Conservation (phyloP, 2,888 invertebrate genomes). For the Chrysolina americana region DNA sequence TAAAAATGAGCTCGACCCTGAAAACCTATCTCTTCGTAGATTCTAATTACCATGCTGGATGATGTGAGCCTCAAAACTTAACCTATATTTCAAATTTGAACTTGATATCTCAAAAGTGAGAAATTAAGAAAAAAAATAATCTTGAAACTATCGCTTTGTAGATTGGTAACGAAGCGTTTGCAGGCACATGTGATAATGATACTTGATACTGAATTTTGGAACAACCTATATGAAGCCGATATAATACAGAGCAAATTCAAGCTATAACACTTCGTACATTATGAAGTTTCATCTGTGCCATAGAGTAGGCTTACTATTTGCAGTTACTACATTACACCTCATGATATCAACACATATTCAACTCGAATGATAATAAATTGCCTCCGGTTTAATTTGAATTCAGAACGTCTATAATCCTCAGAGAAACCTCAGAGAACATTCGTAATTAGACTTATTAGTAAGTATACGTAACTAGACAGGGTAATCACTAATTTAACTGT, state of each 20-base stretch:
- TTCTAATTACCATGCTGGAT: no score
- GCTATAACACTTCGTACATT: neutral
- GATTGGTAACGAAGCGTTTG: no score
- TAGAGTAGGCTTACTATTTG: neutral
- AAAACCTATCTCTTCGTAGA: no score
- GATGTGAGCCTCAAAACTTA: no score
- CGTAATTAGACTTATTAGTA: neutral
- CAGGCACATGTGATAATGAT: no score
- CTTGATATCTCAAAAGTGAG: no score
- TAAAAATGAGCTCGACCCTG: no score
- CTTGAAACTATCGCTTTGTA: no score
- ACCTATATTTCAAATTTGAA: no score
- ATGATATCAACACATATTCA: constrained; percentile 1
- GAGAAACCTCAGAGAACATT: neutral
- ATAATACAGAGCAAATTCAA: neutral
- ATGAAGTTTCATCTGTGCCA: neutral
- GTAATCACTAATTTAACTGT: neutral
- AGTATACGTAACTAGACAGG: constrained; percentile 7
- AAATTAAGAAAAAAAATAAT: no score
- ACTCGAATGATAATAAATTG: neutral
- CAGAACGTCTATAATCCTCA: neutral
- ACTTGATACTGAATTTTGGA: no score
- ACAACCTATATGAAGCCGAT: no score
- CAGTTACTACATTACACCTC: neutral
- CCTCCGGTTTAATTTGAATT: neutral